Base-by-base conservation (phyloP, 2,888 invertebrate species). In the Tyria jacobaeae region DNA sequence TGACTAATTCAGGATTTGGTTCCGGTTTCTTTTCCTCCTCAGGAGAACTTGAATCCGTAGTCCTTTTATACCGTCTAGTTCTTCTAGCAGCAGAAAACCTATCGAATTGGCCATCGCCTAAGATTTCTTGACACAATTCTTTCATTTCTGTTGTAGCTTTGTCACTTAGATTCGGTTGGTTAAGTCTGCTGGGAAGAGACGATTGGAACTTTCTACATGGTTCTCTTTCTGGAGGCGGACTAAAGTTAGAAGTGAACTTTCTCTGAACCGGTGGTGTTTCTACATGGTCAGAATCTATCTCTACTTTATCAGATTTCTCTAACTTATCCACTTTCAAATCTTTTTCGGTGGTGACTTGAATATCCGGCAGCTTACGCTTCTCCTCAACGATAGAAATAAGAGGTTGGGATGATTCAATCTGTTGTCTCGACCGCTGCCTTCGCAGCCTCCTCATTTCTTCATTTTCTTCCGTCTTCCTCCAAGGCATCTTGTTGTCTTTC, bases 281-380 rank as follows among this genome's bases (percentile, higher is more conserved):
- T 37, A 98, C 97, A 78, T 98, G 98, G 77, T 98, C 98, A 3
- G 97, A 97, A 86, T 98, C 98, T 47, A 98, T 97, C 82, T 98
- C 97, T 14, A 96, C 96, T 83, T 96, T 96, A 76, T 97, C 96
- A 21, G 94, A 78, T 51, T 84, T 83, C 2, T 83, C 82, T 17
- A 70, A 60, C 35, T 75, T 82, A 1, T 80, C 76, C 3, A 66
- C 58, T 21, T 82, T 86, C 2, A 53, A 66, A 7, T 85, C 87
- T 49, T 72, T 84, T 10, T 84, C 87, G 31, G 71, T 79, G 17
- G 92, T 87, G 48, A 92, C 83, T 39, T 88, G 89, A 51, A 94
- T 93, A 68, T 94, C 91, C 14, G 94, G 93, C 49, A 92, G 75
- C 76, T 94, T 95, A 0, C 95, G 90, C 62, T 96, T 95, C 76